A percentile compares a stretch with the other conserved stretches of the same genome.
Conservation (phyloP, 37 sponge, comb jelly and placozoan genomes). For the Petrosia ficiformis region DNA sequence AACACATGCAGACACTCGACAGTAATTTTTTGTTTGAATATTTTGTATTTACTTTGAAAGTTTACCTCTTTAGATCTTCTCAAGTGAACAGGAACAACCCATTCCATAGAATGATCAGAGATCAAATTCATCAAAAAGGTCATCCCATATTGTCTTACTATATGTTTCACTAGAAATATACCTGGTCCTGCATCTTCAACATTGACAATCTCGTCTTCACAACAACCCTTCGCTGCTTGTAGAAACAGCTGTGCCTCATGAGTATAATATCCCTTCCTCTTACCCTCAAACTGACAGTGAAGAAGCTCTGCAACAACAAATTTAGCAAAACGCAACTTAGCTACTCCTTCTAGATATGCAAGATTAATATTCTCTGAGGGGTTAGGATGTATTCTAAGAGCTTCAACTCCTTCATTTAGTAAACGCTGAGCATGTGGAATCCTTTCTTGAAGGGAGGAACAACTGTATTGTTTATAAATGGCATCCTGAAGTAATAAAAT, state of each 20-base stretch:
- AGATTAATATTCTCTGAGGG: not conserved
- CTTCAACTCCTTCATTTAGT: slow-evolving; percentile 2
- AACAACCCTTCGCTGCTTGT: slow-evolving; percentile 3
- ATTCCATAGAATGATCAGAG: slow-evolving; percentile 6
- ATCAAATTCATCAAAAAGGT: slow-evolving; percentile 23
- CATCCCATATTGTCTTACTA: slow-evolving; percentile 57
- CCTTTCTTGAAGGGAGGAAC: not conserved
- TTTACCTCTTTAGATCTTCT: slow-evolving; percentile 14
- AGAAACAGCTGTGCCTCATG: not conserved
- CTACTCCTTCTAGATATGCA: slow-evolving; percentile 45
- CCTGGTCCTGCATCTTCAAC: slow-evolving; percentile 14
- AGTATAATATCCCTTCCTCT: not conserved
- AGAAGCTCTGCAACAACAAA: slow-evolving; percentile 42
- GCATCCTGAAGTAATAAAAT: slow-evolving; percentile 36
- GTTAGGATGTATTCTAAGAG: not conserved
- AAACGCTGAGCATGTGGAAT: not conserved
- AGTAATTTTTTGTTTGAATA: not conserved
- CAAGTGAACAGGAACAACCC: slow-evolving; percentile 44
- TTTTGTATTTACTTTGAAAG: not conserved
- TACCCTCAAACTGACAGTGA: not conserved
- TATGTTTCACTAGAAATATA: slow-evolving; percentile 56
- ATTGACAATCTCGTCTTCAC: slow-evolving; percentile 14
- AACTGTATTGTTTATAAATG: slow-evolving; percentile 14
- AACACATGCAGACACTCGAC: too few relatives aligned
- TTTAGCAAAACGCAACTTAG: slow-evolving; percentile 46